phyloP scores from a whole-genome alignment of 2,888 invertebrate genomes.

The Calliopum simillimum region DNA sequence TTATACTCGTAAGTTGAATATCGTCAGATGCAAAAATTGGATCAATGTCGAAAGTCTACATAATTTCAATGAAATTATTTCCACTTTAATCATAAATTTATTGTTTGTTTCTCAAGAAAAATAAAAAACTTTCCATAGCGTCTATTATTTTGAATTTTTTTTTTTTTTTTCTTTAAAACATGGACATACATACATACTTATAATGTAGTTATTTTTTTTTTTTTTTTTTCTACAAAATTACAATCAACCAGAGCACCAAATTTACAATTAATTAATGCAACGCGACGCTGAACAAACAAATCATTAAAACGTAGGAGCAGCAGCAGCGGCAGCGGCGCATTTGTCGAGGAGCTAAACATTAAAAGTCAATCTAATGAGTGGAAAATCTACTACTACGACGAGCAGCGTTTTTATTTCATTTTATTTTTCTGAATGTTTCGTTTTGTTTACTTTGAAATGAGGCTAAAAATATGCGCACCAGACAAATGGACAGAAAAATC shows the following conservation, averaged over 20 bases:
- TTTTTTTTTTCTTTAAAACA: no score
- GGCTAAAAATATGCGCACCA: slow-evolving; percentile 25
- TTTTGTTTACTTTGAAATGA: slow-evolving; percentile 21
- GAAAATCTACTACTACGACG: slow-evolving; percentile 19
- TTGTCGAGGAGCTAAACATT: slow-evolving; percentile 10
- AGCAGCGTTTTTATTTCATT: neutral
- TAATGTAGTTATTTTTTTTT: no score
- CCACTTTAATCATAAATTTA: no score
- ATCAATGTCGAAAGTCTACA: no score
- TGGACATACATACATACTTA: no score
- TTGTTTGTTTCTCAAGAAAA: no score
- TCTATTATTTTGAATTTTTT: no score
- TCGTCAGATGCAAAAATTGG: no score
- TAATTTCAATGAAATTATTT: no score
- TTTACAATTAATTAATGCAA: slow-evolving; percentile 28
- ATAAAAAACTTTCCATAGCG: no score
- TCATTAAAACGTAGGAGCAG: slow-evolving; percentile 6
- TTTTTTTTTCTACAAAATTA: no score
- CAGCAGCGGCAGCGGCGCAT: slow-evolving; percentile 4
- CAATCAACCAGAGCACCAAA: neutral
- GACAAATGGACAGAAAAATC: neutral
- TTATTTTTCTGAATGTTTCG: neutral
- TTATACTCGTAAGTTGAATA: no score
- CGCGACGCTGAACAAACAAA: slow-evolving; percentile 19
- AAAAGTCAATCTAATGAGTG: slow-evolving; percentile 31